These are phyloP conservation scores for Oasisia sp. DNA, from an alignment of 2,888 invertebrate species.

Conservation along the genomic window DNA sequence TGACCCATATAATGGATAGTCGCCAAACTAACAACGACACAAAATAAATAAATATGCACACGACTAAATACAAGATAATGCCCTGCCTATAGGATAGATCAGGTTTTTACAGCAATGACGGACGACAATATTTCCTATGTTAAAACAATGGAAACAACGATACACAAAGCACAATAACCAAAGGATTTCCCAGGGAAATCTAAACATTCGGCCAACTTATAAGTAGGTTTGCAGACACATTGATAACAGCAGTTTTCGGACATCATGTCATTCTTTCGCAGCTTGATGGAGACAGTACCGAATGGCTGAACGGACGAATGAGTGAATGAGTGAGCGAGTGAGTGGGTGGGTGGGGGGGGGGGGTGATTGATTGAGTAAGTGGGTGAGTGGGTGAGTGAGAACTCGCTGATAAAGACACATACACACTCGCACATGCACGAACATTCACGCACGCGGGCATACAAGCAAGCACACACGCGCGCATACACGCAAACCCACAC, in stretches of 20 bases:
- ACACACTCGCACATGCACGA: too few species aligned
- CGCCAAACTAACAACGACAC: neutral
- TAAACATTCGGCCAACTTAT: neutral
- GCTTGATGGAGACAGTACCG: too few species aligned
- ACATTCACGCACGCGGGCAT: too few species aligned
- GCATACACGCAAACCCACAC: too few species aligned
- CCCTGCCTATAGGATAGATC: neutral
- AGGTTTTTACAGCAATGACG: neutral
- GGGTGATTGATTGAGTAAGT: too few species aligned
- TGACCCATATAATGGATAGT: neutral
- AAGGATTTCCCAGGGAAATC: neutral
- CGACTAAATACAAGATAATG: neutral
- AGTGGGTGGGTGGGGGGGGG: too few species aligned
- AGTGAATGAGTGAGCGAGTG: too few species aligned
- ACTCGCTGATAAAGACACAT: too few species aligned
- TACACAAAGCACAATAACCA: neutral
- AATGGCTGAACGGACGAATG: too few species aligned
- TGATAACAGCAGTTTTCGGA: neutral
- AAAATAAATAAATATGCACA: neutral
- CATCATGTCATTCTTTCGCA: too few species aligned
- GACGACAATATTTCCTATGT: constrained; percentile 10
- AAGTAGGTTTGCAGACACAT: neutral
- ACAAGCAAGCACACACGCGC: too few species aligned
- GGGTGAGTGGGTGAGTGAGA: too few species aligned
- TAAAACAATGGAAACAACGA: neutral